Evolutionary conservation across 2,113 vertebrate species (phyloP), one percentile per base, ranked within the genome.

Genomic region (Ranitomeya imitator): DNA sequence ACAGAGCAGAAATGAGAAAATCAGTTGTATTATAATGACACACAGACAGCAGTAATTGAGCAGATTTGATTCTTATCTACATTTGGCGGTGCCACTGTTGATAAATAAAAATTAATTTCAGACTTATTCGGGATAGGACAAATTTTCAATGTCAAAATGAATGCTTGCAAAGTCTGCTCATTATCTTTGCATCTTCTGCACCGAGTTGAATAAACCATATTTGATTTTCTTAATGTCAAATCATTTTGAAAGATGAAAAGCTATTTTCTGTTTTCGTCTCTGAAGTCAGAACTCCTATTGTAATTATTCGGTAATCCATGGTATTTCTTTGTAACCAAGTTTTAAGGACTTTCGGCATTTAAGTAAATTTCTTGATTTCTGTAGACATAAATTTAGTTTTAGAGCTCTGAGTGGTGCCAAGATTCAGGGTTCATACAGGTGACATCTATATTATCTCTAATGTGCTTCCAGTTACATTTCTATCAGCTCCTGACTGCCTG

Each of bases 81-180:
- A 26, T 69, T 55, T 23, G 21, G 71, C n/a, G 23, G 51, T 6
- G 18, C 60, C 59, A 63, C 10, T 16, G 60, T 19, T 71, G 82
- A 51, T 71, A 71, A 84, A 84, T 84, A 71, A 55, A 18, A 84
- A 69, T 67, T 67, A 67, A 83, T 65, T 31, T 71, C 82, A 84
- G 82, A 54, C 19, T 84, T 55, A 65, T 71, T 84, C 63, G 65
- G 45, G 82, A 65, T 84, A 8, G 51, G 45, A 69, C n/a, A 71
- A n/a, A 84, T n/a, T 71, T 84, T 84, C 82, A 84, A 84, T 54
- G 63, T 84, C 82, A 71, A 55, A 84, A 84, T 69, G 8, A 84
- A 84, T 84, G 14, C 0, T 23, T 69, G 15, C 11, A 10, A 26
- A 84, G 65, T 26, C 63, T 84, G 37, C 67, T n/a, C n/a, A 26